Evolutionary conservation across 2,888 invertebrate genomes (phyloP), one percentile per base, ranked within the genome.

Genomic region (Lepas anatifera): DNA sequence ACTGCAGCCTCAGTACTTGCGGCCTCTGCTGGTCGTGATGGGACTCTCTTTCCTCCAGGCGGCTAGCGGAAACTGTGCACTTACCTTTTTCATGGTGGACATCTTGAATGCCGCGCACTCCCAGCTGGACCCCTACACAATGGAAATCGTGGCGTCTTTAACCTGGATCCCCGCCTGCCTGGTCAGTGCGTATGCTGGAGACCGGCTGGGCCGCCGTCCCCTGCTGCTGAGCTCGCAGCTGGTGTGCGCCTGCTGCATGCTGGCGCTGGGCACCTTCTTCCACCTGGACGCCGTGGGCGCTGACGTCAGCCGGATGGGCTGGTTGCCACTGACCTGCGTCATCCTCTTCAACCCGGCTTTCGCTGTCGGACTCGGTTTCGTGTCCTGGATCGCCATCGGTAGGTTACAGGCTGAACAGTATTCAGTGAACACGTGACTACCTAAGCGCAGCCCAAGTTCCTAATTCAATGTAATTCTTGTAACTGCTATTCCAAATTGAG

Each of bases 21-120:
- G 88, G 75, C 92, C 95, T 0, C 80, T 96, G 50, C 79, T 87
- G 3, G 91, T 95, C 74, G 88, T 91, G 0, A 80, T 95, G 32
- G 89, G 91, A 0, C 83, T 97, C 68, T 96, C 96, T 95, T 86
- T 94, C 76, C 95, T 96, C 82, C 96, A 97, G 83, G 96, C 97
- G 80, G 81, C 94, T 76, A 91, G 90, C 77, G 96, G 96, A 52
- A 95, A 96, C 74, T 96, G 96, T 79, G 95, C 95, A 16, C 89
- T 97, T 43, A 92, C 96, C 77, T 96, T 95, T 80, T 96, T 95
- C 78, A 91, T 94, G 8, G 88, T 88, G 11, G 82, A 83, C 64
- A 95, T 97, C 73, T 95, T 96, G 80, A 76, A 80, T 68, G 86
- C 86, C 79, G 88, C 95, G 29, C 92, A 92, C 41, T 90, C 90